phyloP scores from a whole-genome alignment of 2,797 vertebrate genomes.

The Scolopax rusticola region DNA sequence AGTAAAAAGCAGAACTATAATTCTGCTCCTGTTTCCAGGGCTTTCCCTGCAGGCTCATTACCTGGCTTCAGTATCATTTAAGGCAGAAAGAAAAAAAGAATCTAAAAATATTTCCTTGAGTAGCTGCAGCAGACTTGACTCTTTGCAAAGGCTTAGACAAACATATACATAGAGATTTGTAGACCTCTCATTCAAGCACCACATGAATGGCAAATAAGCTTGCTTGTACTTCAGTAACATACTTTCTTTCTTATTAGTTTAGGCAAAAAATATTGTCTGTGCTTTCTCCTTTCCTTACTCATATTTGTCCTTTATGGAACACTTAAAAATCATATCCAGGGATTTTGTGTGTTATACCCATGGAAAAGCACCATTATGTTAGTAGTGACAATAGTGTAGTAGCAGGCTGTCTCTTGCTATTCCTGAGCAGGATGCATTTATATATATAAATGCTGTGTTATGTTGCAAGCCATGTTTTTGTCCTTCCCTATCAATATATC shows the following conservation, averaged over 20 bases:
- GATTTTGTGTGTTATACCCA: background rate
- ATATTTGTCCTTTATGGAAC: slow-evolving; percentile 2
- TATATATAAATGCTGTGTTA: background rate
- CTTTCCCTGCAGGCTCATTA: background rate
- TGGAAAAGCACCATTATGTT: background rate
- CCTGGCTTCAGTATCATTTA: slow-evolving; percentile 1
- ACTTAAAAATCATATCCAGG: background rate
- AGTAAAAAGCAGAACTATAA: slow-evolving; percentile 26
- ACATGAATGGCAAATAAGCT: background rate
- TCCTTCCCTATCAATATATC: slow-evolving; percentile 10
- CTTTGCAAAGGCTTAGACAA: background rate
- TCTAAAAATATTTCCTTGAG: background rate
- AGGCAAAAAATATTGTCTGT: background rate
- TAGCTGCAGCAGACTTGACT: background rate
- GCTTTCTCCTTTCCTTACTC: background rate
- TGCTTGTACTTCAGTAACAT: background rate
- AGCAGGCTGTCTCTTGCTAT: background rate
- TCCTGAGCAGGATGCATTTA: background rate
- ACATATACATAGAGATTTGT: background rate
- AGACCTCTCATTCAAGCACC: background rate
- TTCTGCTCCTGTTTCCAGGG: background rate
- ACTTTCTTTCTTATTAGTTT: background rate
- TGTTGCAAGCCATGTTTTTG: slow-evolving; percentile 22
- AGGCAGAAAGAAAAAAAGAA: background rate
- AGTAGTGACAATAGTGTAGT: background rate